phyloP scores from a whole-genome alignment of 2,888 invertebrate genomes.

The Adela reaumurella region DNA sequence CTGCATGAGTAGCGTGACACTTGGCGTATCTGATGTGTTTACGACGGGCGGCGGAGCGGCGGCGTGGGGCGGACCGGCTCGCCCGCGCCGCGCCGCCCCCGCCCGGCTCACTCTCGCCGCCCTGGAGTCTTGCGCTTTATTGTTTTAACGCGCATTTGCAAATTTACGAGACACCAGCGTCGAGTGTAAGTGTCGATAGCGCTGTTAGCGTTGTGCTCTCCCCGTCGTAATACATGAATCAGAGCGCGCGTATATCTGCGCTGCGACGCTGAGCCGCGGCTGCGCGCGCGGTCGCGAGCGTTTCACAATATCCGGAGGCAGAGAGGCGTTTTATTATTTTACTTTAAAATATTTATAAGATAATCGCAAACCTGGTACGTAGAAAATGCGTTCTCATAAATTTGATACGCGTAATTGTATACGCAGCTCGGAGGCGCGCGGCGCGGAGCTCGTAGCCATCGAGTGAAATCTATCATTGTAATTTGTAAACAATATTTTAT shows the following conservation, averaged over 20 bases:
- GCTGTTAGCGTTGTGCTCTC: neutral
- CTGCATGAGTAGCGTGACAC: slow-evolving; percentile 18
- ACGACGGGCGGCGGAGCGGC: slow-evolving; percentile 31
- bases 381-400: neutral
- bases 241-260: neutral
- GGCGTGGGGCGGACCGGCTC: neutral
- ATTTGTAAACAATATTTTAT: neutral
- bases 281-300: neutral
- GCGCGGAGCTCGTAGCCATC: neutral
- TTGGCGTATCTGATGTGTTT: slow-evolving; percentile 40
- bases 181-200: slow-evolving; percentile 14
- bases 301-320: neutral
- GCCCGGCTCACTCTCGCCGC: too few relatives aligned
- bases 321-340: neutral
- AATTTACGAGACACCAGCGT: slow-evolving; percentile 34
- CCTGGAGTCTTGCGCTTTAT: slow-evolving; percentile 20
- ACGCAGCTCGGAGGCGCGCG: neutral
- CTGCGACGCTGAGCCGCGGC: neutral
- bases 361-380: neutral
- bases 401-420: neutral
- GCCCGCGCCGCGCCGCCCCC: neutral
- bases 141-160: slow-evolving; percentile 39
- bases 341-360: neutral
- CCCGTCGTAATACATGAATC: slow-evolving; percentile 2
- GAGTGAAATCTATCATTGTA: neutral